A percentile compares a stretch with the other conserved stretches of the same genome.
These are phyloP conservation scores for Apeltes quadracus DNA, from an alignment of 2,113 vertebrate genomes.

Conservation along the genomic window DNA sequence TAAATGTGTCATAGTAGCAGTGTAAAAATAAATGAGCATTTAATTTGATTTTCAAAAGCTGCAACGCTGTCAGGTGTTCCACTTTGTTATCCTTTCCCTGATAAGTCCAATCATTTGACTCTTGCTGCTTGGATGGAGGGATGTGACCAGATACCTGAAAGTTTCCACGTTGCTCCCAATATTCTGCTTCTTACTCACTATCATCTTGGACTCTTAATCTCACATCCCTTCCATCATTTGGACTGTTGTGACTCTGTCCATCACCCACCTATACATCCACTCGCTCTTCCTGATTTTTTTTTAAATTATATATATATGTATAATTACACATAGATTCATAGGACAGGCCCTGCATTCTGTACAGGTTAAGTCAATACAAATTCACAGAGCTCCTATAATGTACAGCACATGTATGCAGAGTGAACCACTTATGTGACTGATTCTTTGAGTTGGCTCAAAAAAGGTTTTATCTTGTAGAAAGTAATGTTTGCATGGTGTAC, in stretches of 20 bases:
- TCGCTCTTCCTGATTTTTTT: slow-evolving; percentile 17
- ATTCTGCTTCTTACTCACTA: slow-evolving; percentile 8
- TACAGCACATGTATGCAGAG: slow-evolving; percentile 45
- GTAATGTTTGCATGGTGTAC: slow-evolving; percentile 81
- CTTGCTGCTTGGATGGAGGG: slow-evolving; percentile 6
- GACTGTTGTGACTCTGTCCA: not conserved
- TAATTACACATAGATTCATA: not conserved
- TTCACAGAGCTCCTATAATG: slow-evolving; percentile 44
- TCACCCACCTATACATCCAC: slow-evolving; percentile 14
- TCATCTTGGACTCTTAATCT: not conserved
- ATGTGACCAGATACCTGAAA: not conserved
- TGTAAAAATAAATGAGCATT: not conserved
- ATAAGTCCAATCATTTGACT: not conserved
- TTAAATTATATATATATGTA: slow-evolving; percentile 33
- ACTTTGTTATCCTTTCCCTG: not conserved
- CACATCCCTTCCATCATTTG: slow-evolving; percentile 1
- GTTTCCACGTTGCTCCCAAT: not conserved
- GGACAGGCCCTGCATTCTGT: slow-evolving; percentile 48
- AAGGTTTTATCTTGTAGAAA: slow-evolving; percentile 74
- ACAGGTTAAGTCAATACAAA: slow-evolving; percentile 44
- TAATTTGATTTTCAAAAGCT: slow-evolving; percentile 3
- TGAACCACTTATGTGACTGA: slow-evolving; percentile 51
- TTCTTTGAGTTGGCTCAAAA: slow-evolving; percentile 48
- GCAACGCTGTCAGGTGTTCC: not conserved
- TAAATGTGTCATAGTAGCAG: not conserved